phyloP scores from a whole-genome alignment of 2,797 vertebrate species.

The Bradypodion pumilum region DNA sequence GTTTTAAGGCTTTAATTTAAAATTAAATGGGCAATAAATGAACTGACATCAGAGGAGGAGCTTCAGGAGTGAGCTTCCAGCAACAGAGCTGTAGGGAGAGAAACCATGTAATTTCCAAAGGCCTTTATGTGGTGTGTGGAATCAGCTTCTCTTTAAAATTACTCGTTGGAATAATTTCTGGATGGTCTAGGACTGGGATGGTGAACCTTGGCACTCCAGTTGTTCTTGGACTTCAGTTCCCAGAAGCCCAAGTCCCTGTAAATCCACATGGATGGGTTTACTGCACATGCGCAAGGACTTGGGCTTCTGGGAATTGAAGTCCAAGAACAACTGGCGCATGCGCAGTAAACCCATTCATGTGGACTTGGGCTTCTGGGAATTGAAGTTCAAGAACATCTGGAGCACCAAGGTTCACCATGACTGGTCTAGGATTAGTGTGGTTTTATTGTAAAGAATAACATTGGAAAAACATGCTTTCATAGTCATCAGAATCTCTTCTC shows the following conservation, averaged over 20 bases:
- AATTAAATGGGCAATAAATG: constrained; percentile 52
- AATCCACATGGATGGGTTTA: no score
- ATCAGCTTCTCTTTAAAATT: constrained; percentile 44
- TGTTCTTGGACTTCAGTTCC: no score
- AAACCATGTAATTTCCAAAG: constrained; percentile 15
- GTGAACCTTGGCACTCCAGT: no score
- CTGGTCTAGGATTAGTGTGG: no score
- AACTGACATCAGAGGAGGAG: constrained; percentile 42
- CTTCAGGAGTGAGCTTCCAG: constrained; percentile 23
- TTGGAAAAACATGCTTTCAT: constrained; percentile 35
- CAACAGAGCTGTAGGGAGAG: constrained; percentile 26
- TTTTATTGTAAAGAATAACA: constrained; percentile 50
- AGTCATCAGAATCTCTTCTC: constrained; percentile 22
- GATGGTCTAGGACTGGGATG: constrained; percentile 43
- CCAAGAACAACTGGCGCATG: no score
- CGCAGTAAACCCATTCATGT: no score
- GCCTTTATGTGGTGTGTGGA: constrained; percentile 46
- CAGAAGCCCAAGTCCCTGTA: no score
- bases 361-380: no score
- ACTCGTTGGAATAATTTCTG: constrained; percentile 36
- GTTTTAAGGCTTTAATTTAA: constrained; percentile 17
- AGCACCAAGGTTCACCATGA: no score
- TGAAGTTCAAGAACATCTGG: no score
- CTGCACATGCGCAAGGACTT: no score
- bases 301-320: no score